Conservation (phyloP, 2,888 invertebrate genomes). For the Synanthedon vespiformis region DNA sequence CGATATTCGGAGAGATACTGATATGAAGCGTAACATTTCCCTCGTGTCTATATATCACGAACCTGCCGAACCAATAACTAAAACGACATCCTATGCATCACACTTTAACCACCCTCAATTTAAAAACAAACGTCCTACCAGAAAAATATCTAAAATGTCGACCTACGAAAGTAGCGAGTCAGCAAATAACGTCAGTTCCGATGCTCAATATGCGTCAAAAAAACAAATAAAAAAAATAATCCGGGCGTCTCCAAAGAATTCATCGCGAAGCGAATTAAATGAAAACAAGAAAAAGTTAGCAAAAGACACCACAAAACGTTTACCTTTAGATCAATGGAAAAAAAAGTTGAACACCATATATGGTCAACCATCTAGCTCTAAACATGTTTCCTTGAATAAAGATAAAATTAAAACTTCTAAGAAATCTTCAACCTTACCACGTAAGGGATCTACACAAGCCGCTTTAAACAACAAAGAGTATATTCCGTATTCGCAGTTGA, state of each 20-base stretch:
- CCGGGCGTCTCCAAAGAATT: conserved; percentile 21
- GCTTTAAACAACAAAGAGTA: conserved; percentile 44
- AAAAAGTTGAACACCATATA: conserved; percentile 46
- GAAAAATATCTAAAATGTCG: conserved; percentile 48
- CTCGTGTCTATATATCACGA: conserved; percentile 39
- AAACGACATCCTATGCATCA: not conserved
- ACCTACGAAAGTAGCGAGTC: conserved; percentile 50
- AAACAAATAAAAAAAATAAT: conserved; percentile 17
- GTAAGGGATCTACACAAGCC: conserved; percentile 5
- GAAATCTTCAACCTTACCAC: conserved; percentile 11
- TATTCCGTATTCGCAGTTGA: conserved; percentile 60
- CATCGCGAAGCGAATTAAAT: conserved; percentile 11
- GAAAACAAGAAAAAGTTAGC: conserved; percentile 14
- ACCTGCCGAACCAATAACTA: not conserved
- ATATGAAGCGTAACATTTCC: conserved; percentile 31
- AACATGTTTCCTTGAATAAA: conserved; percentile 13
- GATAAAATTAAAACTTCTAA: conserved; percentile 11
- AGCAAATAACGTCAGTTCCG: conserved; percentile 35
- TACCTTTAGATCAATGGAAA: conserved; percentile 47
- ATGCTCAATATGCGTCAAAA: conserved; percentile 21
- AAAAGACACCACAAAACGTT: conserved; percentile 21
- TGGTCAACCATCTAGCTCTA: conserved; percentile 23
- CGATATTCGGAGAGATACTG: conserved; percentile 12
- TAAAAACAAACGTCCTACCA: conserved; percentile 11
- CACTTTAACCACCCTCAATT: not conserved